These are phyloP conservation scores for Pomatostomus ruficeps DNA, from an alignment of 2,113 vertebrate species.

Conservation along the genomic window DNA sequence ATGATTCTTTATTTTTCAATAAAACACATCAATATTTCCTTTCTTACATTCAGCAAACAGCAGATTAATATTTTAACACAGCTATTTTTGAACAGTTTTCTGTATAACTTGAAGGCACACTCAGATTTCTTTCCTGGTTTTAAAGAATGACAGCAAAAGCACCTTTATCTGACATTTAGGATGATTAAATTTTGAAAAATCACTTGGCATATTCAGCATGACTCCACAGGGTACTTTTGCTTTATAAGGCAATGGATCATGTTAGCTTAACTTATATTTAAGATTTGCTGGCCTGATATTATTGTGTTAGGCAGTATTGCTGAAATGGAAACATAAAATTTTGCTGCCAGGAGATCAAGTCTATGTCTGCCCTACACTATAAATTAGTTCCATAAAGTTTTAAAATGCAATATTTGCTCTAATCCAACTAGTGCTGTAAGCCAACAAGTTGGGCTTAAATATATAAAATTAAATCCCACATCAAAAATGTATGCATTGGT, in stretches of 20 bases:
- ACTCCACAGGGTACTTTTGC: conserved; percentile 74
- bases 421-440: not conserved
- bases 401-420: conserved; percentile 66
- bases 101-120: conserved; percentile 72
- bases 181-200: conserved; percentile 87
- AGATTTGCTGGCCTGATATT: conserved; percentile 72
- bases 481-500: not conserved
- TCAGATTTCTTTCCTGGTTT: conserved; percentile 53
- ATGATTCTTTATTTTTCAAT: conserved; percentile 30
- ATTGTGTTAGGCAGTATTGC: conserved; percentile 75
- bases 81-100: conserved; percentile 71
- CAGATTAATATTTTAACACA: conserved; percentile 60
- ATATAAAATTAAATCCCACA: conserved; percentile 46
- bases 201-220: conserved; percentile 77
- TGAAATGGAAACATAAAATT: conserved; percentile 78
- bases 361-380: conserved; percentile 54
- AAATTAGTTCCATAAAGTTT: conserved; percentile 73
- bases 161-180: conserved; percentile 81
- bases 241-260: conserved; percentile 80
- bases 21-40: not conserved
- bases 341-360: conserved; percentile 72
- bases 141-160: conserved; percentile 88
- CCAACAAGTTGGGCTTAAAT: conserved; percentile 39
- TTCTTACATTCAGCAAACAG: conserved; percentile 29
- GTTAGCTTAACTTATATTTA: conserved; percentile 79